A percentile compares a stretch with the other conserved stretches of the same genome.
These are phyloP conservation scores for Torymus texanus DNA, from an alignment of 2,888 invertebrate species.

Conservation along the genomic window DNA sequence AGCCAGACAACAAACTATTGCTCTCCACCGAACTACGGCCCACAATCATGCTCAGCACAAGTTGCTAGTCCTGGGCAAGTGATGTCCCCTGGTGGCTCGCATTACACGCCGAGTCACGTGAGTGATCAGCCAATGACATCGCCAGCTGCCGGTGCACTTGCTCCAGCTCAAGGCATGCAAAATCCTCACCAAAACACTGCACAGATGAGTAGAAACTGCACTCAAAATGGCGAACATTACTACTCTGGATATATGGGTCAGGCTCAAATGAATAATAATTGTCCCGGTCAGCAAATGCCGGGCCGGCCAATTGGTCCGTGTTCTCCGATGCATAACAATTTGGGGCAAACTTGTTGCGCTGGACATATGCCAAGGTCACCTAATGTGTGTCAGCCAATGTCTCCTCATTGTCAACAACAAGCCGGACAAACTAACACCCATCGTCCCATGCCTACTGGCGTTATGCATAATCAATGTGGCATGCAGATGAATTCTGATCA, in stretches of 20 bases:
- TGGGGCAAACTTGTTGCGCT: constrained; percentile 60
- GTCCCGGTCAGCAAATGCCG: constrained; percentile 59
- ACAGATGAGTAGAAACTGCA: constrained; percentile 70
- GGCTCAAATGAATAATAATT: constrained; percentile 61
- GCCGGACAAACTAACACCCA: constrained; percentile 53
- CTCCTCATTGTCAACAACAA: constrained; percentile 74
- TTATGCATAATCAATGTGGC: constrained; percentile 56
- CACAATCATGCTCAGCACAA: constrained; percentile 64
- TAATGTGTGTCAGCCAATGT: constrained; percentile 66
- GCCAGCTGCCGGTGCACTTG: constrained; percentile 71
- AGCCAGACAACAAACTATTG: constrained; percentile 68
- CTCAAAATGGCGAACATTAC: constrained; percentile 65
- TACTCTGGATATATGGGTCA: constrained; percentile 68
- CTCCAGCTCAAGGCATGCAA: constrained; percentile 69
- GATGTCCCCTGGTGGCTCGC: constrained; percentile 64
- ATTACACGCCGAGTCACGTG: constrained; percentile 68
- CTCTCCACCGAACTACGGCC: constrained; percentile 66
- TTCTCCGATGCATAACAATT: constrained; percentile 59
- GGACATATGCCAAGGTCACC: constrained; percentile 60
- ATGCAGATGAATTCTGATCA: constrained; percentile 71
- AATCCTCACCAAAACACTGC: constrained; percentile 70
- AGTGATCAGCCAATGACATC: constrained; percentile 72
- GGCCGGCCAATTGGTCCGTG: constrained; percentile 56
- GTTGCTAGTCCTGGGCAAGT: constrained; percentile 54
- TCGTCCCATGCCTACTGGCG: constrained; percentile 43